These are phyloP conservation scores for Cybosia mesomella DNA, from an alignment of 2,888 invertebrate genomes.

Conservation along the genomic window DNA sequence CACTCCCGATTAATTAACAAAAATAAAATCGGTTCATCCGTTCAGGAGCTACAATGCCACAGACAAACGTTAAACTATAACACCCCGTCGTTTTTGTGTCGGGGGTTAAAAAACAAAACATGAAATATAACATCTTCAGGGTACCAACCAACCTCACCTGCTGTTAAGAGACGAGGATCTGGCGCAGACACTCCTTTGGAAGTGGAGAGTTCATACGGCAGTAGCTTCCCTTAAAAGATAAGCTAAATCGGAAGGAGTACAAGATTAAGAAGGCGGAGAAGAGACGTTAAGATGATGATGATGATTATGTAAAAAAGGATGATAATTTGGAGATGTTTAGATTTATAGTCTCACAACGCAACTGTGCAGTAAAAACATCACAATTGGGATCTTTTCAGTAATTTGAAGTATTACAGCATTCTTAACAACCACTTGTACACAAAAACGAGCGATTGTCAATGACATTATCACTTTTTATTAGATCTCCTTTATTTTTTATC, in stretches of 20 bases:
- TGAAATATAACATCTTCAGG: no score
- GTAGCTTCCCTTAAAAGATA: background rate
- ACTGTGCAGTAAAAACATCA: background rate
- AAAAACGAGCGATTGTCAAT: background rate
- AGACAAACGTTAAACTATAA: no score
- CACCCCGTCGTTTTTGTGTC: no score
- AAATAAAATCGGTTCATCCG: no score
- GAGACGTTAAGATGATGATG: background rate
- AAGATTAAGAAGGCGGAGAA: no score
- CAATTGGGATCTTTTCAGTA: background rate
- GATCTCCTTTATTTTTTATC: background rate
- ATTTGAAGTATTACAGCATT: no score
- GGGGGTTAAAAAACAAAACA: no score
- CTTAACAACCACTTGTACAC: background rate
- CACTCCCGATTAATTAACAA: no score
- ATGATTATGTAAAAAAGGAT: no score
- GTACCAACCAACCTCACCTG: no score
- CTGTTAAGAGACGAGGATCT: background rate
- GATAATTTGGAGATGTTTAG: no score
- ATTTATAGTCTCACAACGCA: background rate
- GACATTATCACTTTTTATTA: background rate
- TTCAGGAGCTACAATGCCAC: no score
- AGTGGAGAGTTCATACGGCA: background rate
- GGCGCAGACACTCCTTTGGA: background rate
- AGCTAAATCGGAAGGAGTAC: background rate